Evolutionary conservation across 2,888 invertebrate species (phyloP).

Genomic region (Protonemura montana): DNA sequence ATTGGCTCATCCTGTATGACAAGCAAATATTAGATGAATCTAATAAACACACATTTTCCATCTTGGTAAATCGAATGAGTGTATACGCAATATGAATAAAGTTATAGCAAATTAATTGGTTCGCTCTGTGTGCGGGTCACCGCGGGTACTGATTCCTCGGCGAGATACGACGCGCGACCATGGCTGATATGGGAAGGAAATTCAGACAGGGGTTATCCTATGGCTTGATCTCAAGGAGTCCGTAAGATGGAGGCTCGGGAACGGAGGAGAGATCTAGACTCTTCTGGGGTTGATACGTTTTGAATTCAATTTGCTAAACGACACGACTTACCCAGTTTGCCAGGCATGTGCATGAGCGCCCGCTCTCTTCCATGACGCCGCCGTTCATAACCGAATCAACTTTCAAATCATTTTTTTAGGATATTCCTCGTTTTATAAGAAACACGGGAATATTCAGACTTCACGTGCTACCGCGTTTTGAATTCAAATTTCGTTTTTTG

Average conservation of each 20-base stretch:
- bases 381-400: background rate
- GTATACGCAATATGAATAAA: background rate
- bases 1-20: background rate
- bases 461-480: background rate
- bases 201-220: background rate
- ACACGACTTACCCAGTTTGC: background rate
- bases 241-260: background rate
- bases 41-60: background rate
- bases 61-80: background rate
- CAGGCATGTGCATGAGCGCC: background rate
- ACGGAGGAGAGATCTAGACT: background rate
- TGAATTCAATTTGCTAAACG: conserved; percentile 7
- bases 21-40: background rate
- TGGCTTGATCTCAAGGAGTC: background rate
- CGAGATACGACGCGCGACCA: background rate
- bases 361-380: background rate
- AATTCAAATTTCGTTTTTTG: background rate
- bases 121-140: background rate
- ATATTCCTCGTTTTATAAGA: background rate
- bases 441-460: background rate
- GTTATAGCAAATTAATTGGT: background rate
- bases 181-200: background rate
- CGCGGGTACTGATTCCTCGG: background rate
- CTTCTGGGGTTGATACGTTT: background rate
- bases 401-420: background rate